These are phyloP conservation scores for Tenthredo notha DNA, from an alignment of 2,888 invertebrate species.

Conservation along the genomic window DNA sequence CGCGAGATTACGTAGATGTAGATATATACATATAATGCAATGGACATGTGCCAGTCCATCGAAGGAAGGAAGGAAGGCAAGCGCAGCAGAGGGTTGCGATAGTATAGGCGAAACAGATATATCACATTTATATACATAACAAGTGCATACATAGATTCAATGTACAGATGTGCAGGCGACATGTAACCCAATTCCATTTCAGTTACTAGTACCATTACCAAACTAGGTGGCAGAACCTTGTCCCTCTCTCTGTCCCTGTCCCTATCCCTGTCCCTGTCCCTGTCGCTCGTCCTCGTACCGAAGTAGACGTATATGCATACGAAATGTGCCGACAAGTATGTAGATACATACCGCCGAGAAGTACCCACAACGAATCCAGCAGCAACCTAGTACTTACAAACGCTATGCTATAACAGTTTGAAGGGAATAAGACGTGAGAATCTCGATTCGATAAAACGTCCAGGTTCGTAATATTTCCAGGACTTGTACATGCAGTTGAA, in stretches of 20 bases:
- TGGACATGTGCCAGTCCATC: slow-evolving; percentile 40
- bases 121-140: neutral
- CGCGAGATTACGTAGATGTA: neutral
- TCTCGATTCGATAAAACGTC: slow-evolving; percentile 37
- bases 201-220: slow-evolving; percentile 43
- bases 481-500: neutral
- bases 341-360: neutral
- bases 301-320: neutral
- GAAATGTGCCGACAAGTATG: slow-evolving; percentile 6
- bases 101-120: neutral
- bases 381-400: neutral
- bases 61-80: neutral
- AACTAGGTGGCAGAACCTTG: neutral
- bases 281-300: neutral
- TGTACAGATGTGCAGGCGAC: neutral
- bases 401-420: neutral
- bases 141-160: neutral
- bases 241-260: neutral
- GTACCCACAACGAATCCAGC: neutral
- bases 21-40: slow-evolving; percentile 12
- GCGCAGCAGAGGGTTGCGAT: no score
- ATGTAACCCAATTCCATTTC: slow-evolving; percentile 48
- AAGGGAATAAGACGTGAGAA: slow-evolving; percentile 17
- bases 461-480: neutral
- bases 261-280: no score